phyloP scores from a whole-genome alignment of 2,888 invertebrate species.

The Chrysotoxum bicinctum region DNA sequence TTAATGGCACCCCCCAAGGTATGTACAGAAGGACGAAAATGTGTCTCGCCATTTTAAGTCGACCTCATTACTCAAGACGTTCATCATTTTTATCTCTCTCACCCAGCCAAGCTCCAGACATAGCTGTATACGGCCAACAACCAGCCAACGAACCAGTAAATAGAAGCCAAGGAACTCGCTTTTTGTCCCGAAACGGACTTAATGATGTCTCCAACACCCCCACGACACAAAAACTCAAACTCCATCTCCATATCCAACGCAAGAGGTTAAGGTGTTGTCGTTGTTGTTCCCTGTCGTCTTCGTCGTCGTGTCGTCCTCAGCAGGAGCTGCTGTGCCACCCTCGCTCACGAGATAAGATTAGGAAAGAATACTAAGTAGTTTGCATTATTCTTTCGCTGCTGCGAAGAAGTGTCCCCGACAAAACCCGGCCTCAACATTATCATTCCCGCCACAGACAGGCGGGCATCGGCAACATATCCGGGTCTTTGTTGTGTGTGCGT shows the following conservation, averaged over 20 bases:
- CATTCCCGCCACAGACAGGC: constrained; percentile 61
- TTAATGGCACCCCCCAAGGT: constrained; percentile 41
- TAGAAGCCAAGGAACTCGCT: constrained; percentile 61
- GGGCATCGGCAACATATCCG: constrained; percentile 56
- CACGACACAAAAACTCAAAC: not conserved
- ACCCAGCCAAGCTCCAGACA: constrained; percentile 40
- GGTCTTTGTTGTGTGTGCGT: constrained; percentile 44
- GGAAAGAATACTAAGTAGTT: constrained; percentile 69
- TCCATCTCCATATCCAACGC: not conserved
- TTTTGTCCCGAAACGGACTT: constrained; percentile 57
- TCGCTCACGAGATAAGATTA: constrained; percentile 64
- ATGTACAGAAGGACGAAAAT: constrained; percentile 48
- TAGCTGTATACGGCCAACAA: not conserved
- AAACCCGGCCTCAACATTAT: constrained; percentile 64
- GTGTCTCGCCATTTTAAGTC: constrained; percentile 68
- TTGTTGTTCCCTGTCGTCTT: constrained; percentile 15
- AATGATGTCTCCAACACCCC: constrained; percentile 67
- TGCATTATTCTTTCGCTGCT: constrained; percentile 64
- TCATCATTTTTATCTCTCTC: constrained; percentile 71
- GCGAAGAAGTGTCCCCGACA: constrained; percentile 46
- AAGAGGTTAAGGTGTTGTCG: constrained; percentile 40
- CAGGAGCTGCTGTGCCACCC: constrained; percentile 43
- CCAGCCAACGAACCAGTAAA: constrained; percentile 53
- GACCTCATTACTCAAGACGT: constrained; percentile 73
- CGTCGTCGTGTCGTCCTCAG: constrained; percentile 10